A percentile compares a stretch with the other conserved stretches of the same genome.
These are phyloP conservation scores for Electrophaes corylata DNA, from an alignment of 2,888 invertebrate species.

Conservation along the genomic window DNA sequence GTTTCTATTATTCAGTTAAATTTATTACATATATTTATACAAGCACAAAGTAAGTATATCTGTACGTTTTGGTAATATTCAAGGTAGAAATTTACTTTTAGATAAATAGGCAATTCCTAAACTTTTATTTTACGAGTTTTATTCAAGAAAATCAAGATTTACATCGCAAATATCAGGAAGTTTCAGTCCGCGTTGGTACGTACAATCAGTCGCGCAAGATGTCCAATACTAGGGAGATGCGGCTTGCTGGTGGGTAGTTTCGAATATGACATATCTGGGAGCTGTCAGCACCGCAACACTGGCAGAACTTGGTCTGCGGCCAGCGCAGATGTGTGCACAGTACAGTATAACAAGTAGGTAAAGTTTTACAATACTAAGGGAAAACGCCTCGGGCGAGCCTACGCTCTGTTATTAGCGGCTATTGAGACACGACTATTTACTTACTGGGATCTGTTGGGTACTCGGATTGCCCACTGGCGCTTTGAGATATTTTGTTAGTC, in stretches of 20 bases:
- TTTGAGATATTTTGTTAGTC: slow-evolving; percentile 45
- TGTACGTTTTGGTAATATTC: too few relatives aligned
- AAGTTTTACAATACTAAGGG: slow-evolving; percentile 66
- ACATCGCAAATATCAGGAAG: slow-evolving; percentile 47
- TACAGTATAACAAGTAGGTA: slow-evolving; percentile 43
- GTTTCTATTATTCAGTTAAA: too few relatives aligned
- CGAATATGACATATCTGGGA: slow-evolving; percentile 81
- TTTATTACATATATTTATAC: too few relatives aligned
- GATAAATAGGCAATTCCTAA: too few relatives aligned
- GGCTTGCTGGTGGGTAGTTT: slow-evolving; percentile 48
- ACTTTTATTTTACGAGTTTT: too few relatives aligned
- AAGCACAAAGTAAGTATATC: too few relatives aligned
- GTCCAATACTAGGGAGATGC: slow-evolving; percentile 56
- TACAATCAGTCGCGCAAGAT: slow-evolving; percentile 71
- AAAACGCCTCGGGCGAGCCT: slow-evolving; percentile 72
- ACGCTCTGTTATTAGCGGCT: slow-evolving; percentile 74
- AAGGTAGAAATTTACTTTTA: too few relatives aligned
- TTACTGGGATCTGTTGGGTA: slow-evolving; percentile 59
- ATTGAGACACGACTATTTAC: slow-evolving; percentile 81
- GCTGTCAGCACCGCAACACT: slow-evolving; percentile 75
- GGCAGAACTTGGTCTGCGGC: slow-evolving; percentile 79
- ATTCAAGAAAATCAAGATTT: too few relatives aligned
- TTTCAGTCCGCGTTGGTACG: slow-evolving; percentile 44
- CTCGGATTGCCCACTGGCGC: slow-evolving; percentile 54
- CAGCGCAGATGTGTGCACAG: slow-evolving; percentile 69